Evolutionary conservation across 2,113 vertebrate species (phyloP), one percentile per base, ranked within the genome.

Genomic region (Thamnophis sirtalis): DNA sequence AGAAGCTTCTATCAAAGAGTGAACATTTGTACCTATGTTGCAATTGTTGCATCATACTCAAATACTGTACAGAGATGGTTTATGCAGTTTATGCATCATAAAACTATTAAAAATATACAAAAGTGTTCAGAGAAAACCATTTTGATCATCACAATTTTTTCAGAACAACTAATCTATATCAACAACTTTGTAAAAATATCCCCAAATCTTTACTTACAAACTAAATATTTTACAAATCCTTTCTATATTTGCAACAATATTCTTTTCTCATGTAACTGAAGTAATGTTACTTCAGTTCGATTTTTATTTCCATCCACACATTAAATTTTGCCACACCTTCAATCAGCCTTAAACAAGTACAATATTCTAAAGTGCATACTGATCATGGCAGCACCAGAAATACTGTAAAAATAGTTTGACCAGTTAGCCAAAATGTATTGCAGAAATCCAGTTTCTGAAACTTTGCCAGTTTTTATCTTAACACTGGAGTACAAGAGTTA

Each of bases 21-120:
- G 17, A 87, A 38, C 55, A 54, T n/a, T 48, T 94, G 73, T n/a
- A 43, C 73, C 92, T 63, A 21, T 28, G 95, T 50, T 94, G 21
- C 92, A 86, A 91, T 90, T 91, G 88, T 63, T 50, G 93, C 84
- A 80, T 49, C 85, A 90, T 92, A 90, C 73, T 43, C 63, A 94
- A 73, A 21, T 28, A 92, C 24, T 43, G 50, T 49, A 48, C 5
- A 93, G 5, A 58, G 21, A 1, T 33, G 49, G 13, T 53, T 88
- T 85, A 55, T 91, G 3, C 49, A 55, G 13, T 53, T 88, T 85
- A 55, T 91, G 22, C 22, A 89, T 91, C 84, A 33, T 51, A 43
- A 58, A 86, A 33, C 9, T n/a, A 55, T 43, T 53, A 26, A 53
- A 80, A 80, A 2, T 80, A 80, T 4, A 80, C 60, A 63, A n/a